phyloP scores from a whole-genome alignment of 2,113 vertebrate species.

The Gambusia holbrooki region DNA sequence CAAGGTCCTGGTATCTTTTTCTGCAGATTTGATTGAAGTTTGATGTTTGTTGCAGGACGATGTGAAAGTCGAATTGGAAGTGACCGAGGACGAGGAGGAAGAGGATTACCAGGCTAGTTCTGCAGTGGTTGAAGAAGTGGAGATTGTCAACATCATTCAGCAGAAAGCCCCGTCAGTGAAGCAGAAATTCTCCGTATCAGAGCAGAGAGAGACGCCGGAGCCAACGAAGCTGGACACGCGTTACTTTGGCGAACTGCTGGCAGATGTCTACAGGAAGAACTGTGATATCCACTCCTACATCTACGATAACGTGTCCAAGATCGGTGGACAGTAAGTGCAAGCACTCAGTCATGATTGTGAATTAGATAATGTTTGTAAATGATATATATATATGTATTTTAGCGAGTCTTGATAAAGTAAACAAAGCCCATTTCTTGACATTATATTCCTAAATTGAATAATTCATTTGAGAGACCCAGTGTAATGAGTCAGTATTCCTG shows the following conservation, averaged over 20 bases:
- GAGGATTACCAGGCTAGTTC: constrained; percentile 18
- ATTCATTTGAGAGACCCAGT: background rate
- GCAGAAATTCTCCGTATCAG: constrained; percentile 24
- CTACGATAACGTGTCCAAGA: constrained; percentile 88
- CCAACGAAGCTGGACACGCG: constrained; percentile 87
- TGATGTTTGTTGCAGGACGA: constrained; percentile 24
- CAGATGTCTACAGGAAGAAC: constrained; percentile 92
- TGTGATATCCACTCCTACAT: constrained; percentile 88
- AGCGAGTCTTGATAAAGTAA: no score
- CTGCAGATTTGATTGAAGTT: background rate
- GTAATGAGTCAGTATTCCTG: background rate
- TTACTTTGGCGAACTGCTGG: constrained; percentile 94
- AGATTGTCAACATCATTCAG: constrained; percentile 56
- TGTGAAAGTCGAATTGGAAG: constrained; percentile 11
- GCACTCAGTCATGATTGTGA: no score
- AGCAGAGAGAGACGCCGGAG: constrained; percentile 33
- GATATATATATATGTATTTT: no score
- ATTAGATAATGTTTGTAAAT: no score
- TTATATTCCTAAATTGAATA: no score
- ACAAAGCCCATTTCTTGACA: no score
- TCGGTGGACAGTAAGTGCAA: constrained; percentile 81
- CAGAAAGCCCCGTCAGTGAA: constrained; percentile 6
- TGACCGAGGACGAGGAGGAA: constrained; percentile 4
- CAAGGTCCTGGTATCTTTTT: no score
- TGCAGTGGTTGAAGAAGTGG: constrained; percentile 59